Conservation (phyloP, 2,888 invertebrate genomes). For the Neoscelio sp. region DNA sequence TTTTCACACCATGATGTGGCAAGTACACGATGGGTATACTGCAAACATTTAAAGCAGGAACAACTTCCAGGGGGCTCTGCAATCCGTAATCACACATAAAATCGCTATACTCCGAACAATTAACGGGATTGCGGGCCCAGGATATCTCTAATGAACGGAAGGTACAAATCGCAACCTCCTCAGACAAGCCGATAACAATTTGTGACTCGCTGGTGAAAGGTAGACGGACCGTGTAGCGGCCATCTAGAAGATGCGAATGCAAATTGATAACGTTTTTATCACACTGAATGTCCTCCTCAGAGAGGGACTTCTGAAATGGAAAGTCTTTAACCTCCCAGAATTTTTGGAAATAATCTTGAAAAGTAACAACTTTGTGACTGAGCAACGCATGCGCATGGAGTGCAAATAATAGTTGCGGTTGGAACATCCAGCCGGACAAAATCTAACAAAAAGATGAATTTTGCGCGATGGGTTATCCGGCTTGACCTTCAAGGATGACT, state of each 20-base stretch:
- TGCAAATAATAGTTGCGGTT: too few species aligned
- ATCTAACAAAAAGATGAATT: too few species aligned
- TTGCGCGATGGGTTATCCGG: too few species aligned
- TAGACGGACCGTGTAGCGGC: constrained; percentile 6
- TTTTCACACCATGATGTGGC: constrained; percentile 24
- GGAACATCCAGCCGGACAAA: too few species aligned
- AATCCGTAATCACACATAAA: constrained; percentile 20
- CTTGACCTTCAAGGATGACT: too few species aligned
- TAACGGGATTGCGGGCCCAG: neutral
- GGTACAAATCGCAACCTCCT: neutral
- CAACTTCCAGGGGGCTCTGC: neutral
- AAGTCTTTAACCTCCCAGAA: constrained; percentile 26
- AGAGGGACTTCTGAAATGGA: neutral
- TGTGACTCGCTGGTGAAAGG: neutral
- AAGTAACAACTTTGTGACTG: too few species aligned
- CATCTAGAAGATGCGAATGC: neutral
- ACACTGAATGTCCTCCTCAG: neutral
- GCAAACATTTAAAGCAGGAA: too few species aligned
- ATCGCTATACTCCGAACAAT: neutral
- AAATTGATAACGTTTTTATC: constrained; percentile 1
- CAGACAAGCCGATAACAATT: neutral
- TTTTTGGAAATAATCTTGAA: too few species aligned
- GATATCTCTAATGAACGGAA: neutral
- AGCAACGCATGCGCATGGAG: too few species aligned
- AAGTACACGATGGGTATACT: constrained; percentile 11